phyloP scores from a whole-genome alignment of 2,888 invertebrate species.

The Disparrhopalites patrizii region DNA sequence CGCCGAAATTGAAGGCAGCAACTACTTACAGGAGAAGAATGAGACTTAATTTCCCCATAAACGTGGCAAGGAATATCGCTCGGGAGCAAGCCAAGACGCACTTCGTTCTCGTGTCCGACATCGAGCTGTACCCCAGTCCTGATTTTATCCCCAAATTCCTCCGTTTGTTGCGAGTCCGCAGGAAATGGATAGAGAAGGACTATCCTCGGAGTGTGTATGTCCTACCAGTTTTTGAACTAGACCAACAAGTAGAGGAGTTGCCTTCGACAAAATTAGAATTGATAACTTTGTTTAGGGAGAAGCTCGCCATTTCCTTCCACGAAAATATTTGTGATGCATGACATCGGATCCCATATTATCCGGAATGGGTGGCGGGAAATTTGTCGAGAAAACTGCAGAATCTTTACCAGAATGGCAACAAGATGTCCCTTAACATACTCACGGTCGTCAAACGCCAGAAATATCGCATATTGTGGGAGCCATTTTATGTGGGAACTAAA shows the following conservation, averaged over 20 bases:
- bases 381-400: no score
- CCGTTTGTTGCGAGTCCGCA: conserved; percentile 77
- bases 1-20: conserved; percentile 62
- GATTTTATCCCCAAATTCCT: conserved; percentile 74
- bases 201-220: conserved; percentile 64
- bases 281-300: conserved; percentile 65
- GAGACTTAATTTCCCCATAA: conserved; percentile 62
- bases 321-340: conserved; percentile 83
- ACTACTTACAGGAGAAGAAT: conserved; percentile 55
- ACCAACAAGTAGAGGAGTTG: conserved; percentile 56
- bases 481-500: conserved; percentile 87
- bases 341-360: conserved; percentile 78
- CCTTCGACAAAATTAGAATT: conserved; percentile 70
- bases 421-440: no score
- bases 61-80: conserved; percentile 83
- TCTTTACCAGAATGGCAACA: no score
- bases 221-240: conserved; percentile 83
- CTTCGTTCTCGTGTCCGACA: conserved; percentile 80
- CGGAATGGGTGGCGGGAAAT: no score
- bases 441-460: conserved; percentile 49
- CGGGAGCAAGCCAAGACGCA: conserved; percentile 77
- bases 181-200: conserved; percentile 59
- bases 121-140: conserved; percentile 85
- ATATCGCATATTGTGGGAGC: conserved; percentile 79
- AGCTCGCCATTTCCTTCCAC: conserved; percentile 84